Evolutionary conservation across 2,113 vertebrate species (phyloP), one percentile per base, ranked within the genome.

Genomic region (Aleadryas rufinucha): DNA sequence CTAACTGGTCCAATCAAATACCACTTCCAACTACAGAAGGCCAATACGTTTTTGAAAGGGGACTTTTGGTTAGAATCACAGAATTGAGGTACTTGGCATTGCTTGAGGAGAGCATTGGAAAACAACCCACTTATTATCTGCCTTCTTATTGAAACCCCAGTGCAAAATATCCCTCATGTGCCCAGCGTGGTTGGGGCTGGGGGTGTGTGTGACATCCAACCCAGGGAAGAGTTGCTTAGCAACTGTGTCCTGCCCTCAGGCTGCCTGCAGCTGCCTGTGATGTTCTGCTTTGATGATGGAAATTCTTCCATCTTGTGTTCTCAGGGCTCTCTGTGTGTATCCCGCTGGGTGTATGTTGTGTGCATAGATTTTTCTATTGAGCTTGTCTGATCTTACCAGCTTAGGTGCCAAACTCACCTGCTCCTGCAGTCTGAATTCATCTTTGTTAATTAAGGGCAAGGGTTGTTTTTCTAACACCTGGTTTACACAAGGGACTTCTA

Each of bases 201-300:
- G 76, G 70, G 49, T 16, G 28, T 83, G 41, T 91, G 88, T 5
- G 74, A 93, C 91, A 95, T 95, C 93, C 94, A 95, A 61, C 86
- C 93, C 60, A 89, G 89, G 71, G 66, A 95, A 95, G 79, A 79
- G 96, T 97, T 97, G 97, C 97, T 93, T 96, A 94, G 97, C 97
- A 97, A 97, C 97, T 39, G 76, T 88, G 94, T 97, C 96, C 95
- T 96, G 95, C 97, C 97, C 95, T 96, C 90, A 63, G 95, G 97
- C 93, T 96, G 95, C 89, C 81, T 11, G 70, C 80, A 93, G 95
- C 95, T 79, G 87, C 80, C 94, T 95, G 83, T 95, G 91, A 91
- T 94, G 93, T 93, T 95, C 80, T 93, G 88, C 95, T 97, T 97
- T 97, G 95, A 96, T 95, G 95, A 96, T 95, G 88, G 94, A 84